Evolutionary conservation across 2,888 invertebrate species (phyloP), one percentile per base, ranked within the genome.

Genomic region (Minunthozetes semirufus): DNA sequence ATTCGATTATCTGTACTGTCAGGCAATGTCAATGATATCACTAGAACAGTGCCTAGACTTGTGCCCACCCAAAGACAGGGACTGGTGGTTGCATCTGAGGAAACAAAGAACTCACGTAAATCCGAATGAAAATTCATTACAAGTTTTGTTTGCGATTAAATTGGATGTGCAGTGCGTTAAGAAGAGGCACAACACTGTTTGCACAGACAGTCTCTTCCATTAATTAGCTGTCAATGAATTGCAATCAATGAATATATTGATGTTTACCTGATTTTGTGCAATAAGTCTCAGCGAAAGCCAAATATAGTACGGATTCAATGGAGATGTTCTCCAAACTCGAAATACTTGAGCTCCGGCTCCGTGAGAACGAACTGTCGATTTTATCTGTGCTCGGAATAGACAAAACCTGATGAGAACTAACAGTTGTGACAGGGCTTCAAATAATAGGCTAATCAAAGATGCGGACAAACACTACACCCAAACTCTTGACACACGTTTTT

Each of bases 1-100:
- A 76, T 74, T 81, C 94, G 86, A 79, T 88, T 87, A 83, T 94
- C 94, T 50, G 89, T 86, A 81, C 90, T 89, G 77, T 90, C 89
- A 4, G 85, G 84, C 79, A 87, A 82, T 82, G 88, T 90, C 82
- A 98, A 89, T 84, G 91, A 89, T 84, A 98, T 89, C 78, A 95
- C 94, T 81, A 98, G 88, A 82, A 96, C 93, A 76, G 97, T 95
- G 81, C 99, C 99, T 81, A 93, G 87, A 84, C 94, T 94, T 80
- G 97, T 98, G 81, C 99, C 98, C 81, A 98, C 90, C 98, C 98
- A 99, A 79, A 99, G 86, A 80, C 95, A 95, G 79, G 98, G 95
- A 82, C 90, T 87, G 80, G 89, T 87, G 83, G 88, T 88, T 80
- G 91, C 89, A 86, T 96, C 96, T 95, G 83, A n/a, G 80, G 79